Percentiles rank a stretch among this genome's conserved stretches.
phyloP scores from a whole-genome alignment of 1,140 invertebrate genomes.

The Drosophila pseudoobscura region DNA sequence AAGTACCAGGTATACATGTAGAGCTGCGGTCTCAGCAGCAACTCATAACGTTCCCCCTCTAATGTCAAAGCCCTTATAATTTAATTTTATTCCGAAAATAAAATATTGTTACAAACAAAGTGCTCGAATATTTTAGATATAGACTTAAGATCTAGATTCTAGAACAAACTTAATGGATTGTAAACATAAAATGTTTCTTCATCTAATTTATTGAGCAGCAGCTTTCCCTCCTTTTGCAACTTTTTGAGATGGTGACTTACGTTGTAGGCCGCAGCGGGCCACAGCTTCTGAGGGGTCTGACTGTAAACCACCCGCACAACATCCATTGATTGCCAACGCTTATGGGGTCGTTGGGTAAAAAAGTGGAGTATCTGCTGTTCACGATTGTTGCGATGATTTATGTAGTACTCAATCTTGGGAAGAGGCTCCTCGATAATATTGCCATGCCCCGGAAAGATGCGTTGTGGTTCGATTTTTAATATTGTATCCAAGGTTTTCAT shows the following conservation, averaged over 20 bases:
- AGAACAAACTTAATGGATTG: slow-evolving; percentile 53
- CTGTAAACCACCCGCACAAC: slow-evolving; percentile 92
- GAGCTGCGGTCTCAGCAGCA: too few species aligned
- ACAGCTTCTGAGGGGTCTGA: slow-evolving; percentile 89
- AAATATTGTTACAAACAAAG: too few species aligned
- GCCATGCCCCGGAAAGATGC: slow-evolving; percentile 98
- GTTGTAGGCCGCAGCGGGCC: slow-evolving; percentile 91
- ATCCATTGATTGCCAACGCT: slow-evolving; percentile 88
- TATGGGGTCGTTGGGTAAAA: slow-evolving; percentile 84
- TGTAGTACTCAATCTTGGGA: slow-evolving; percentile 92
- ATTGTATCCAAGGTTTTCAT: slow-evolving; percentile 94
- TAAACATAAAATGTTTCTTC: slow-evolving; percentile 57
- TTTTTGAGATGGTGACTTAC: slow-evolving; percentile 94
- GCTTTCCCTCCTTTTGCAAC: slow-evolving; percentile 90
- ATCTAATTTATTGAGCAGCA: slow-evolving; percentile 24
- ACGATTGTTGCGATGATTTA: slow-evolving; percentile 91
- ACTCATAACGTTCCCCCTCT: too few species aligned
- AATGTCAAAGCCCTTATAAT: too few species aligned
- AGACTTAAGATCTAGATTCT: neutral
- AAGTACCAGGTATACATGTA: too few species aligned
- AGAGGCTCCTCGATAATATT: slow-evolving; percentile 91
- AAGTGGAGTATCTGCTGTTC: slow-evolving; percentile 93
- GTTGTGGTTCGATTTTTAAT: slow-evolving; percentile 87
- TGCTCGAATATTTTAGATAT: too few species aligned
- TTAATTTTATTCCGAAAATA: too few species aligned